A percentile compares a stretch with the other conserved stretches of the same genome.
phyloP scores from a whole-genome alignment of 1,140 invertebrate genomes.

The Drosophila asahinai region DNA sequence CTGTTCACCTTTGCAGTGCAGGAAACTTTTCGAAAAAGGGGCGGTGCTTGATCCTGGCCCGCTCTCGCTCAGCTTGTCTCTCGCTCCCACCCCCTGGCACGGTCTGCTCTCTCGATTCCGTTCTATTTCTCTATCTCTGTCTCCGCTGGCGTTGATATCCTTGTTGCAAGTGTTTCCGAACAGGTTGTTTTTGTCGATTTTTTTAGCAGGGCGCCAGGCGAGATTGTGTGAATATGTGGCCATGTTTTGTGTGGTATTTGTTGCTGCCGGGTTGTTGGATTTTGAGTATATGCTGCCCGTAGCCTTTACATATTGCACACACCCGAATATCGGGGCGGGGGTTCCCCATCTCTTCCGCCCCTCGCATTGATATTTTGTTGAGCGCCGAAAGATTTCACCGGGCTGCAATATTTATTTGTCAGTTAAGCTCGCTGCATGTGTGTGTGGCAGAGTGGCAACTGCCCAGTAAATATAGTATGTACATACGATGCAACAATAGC shows the following conservation, averaged over 20 bases:
- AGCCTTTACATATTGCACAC: constrained; percentile 78
- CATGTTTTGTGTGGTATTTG: constrained; percentile 62
- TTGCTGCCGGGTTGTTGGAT: constrained; percentile 52
- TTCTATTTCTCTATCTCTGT: constrained; percentile 32
- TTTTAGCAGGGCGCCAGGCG: constrained; percentile 74
- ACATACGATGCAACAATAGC: constrained; percentile 53
- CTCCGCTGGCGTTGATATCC: constrained; percentile 61
- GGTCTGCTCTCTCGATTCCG: constrained; percentile 18
- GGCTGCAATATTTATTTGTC: constrained; percentile 76
- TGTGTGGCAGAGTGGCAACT: constrained; percentile 27
- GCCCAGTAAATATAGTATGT: constrained; percentile 49
- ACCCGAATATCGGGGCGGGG: constrained; percentile 9
- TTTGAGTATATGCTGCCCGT: constrained; percentile 81
- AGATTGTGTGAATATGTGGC: constrained; percentile 79
- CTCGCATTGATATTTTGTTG: constrained; percentile 43
- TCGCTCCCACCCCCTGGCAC: constrained; percentile 44
- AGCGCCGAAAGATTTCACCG: constrained; percentile 73
- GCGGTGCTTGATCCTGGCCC: constrained; percentile 62
- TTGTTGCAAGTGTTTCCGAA: constrained; percentile 84
- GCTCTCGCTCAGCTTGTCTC: constrained; percentile 25
- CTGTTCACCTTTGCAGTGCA: constrained; percentile 37
- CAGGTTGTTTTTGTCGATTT: constrained; percentile 85
- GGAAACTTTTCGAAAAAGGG: constrained; percentile 68
- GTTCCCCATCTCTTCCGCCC: background rate
- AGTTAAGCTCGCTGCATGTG: constrained; percentile 39